phyloP scores from a whole-genome alignment of 2,113 vertebrate genomes.

The Rhinolophus ferrumequinum region DNA sequence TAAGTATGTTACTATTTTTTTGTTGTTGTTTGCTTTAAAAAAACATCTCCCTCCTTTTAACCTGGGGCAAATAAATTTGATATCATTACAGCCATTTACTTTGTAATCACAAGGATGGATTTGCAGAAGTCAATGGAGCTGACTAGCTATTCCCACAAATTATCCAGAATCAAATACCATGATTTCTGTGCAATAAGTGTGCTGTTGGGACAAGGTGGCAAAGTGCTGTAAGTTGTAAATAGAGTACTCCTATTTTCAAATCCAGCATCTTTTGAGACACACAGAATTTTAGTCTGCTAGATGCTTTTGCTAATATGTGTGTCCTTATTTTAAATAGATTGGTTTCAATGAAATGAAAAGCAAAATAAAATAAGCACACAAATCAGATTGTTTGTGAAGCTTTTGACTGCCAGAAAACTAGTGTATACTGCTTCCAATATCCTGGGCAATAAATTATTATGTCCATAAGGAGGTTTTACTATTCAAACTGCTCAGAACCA shows the following conservation, averaged over 20 bases:
- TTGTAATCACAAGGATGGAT: not conserved
- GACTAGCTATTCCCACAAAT: not conserved
- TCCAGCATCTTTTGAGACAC: not conserved
- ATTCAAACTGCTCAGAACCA: slow-evolving; percentile 39
- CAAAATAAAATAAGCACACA: not conserved
- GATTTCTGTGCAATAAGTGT: not conserved
- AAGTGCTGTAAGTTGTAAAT: not conserved
- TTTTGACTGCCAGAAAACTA: slow-evolving; percentile 27
- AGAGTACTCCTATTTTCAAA: not conserved
- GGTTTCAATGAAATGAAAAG: not conserved
- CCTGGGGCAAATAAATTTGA: not conserved
- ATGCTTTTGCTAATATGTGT: not conserved
- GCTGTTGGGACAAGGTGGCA: not conserved
- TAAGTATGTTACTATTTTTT: not conserved
- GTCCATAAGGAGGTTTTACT: slow-evolving; percentile 10
- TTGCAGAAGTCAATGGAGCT: not conserved
- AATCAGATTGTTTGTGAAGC: not conserved
- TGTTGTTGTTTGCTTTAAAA: no score
- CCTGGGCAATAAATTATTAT: slow-evolving; percentile 40
- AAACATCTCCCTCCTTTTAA: not conserved
- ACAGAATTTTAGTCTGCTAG: not conserved
- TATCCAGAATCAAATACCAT: not conserved
- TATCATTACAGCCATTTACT: not conserved
- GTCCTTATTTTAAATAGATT: not conserved
- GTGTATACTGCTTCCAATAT: not conserved